Evolutionary conservation across 1,140 invertebrate species (phyloP).

Genomic region (Laodelphax striatellus): DNA sequence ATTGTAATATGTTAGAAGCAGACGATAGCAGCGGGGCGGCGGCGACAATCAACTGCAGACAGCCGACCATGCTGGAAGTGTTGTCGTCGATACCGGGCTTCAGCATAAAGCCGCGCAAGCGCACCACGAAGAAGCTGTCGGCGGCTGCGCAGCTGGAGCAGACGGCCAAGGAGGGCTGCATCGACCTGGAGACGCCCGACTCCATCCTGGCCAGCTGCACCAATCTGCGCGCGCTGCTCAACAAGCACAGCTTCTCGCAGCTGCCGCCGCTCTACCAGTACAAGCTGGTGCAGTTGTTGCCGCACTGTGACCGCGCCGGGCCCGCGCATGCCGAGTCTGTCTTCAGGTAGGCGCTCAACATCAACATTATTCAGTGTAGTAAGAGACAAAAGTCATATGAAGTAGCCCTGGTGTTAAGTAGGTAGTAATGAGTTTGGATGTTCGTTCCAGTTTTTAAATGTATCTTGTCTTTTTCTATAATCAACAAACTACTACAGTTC

Average conservation of each 20-base stretch:
- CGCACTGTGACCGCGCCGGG: slow-evolving; percentile 67
- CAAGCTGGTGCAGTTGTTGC: slow-evolving; percentile 81
- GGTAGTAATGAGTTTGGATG: no score
- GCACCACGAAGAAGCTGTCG: slow-evolving; percentile 53
- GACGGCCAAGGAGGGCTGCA: slow-evolving; percentile 69
- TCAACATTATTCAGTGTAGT: no score
- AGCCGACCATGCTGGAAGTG: slow-evolving; percentile 69
- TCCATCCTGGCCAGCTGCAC: slow-evolving; percentile 81
- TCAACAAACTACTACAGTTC: no score
- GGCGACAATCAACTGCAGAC: slow-evolving; percentile 15
- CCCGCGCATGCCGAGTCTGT: slow-evolving; percentile 31
- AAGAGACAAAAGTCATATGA: no score
- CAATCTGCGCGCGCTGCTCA: slow-evolving; percentile 75
- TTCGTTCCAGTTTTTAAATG: no score
- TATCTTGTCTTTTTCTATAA: no score
- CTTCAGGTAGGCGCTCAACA: slow-evolving; percentile 14
- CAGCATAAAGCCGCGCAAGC: slow-evolving; percentile 61
- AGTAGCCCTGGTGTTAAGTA: no score
- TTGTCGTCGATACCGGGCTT: slow-evolving; percentile 83
- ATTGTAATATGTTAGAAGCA: background rate
- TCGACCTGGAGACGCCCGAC: slow-evolving; percentile 93
- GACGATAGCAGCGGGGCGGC: no score
- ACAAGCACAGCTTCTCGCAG: slow-evolving; percentile 80
- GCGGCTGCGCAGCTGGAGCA: slow-evolving; percentile 86
- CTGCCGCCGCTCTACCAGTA: slow-evolving; percentile 84